phyloP scores from a whole-genome alignment of 2,888 invertebrate genomes.

The Drosophila helvetica region DNA sequence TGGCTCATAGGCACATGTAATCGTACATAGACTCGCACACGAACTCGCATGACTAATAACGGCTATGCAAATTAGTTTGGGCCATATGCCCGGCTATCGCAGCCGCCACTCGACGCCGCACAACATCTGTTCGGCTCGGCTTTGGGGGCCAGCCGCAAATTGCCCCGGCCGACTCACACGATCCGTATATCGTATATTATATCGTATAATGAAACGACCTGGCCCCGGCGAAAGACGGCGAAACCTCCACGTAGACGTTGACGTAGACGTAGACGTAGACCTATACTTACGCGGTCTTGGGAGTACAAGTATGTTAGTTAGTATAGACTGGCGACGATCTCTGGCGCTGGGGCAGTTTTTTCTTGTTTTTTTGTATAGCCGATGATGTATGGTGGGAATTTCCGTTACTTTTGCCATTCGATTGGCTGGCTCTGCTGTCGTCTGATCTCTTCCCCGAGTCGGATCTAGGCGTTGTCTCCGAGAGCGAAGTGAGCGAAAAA shows the following conservation, averaged over 20 bases:
- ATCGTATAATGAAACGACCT: conserved; percentile 15
- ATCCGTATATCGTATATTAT: conserved; percentile 23
- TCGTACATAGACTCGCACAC: neutral
- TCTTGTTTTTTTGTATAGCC: conserved; percentile 51
- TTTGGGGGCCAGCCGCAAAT: conserved; percentile 13
- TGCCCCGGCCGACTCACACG: conserved; percentile 4
- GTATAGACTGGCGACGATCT: conserved; percentile 28
- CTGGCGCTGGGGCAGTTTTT: conserved; percentile 10
- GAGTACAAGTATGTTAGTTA: neutral
- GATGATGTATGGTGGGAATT: conserved; percentile 76
- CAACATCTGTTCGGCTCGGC: conserved; percentile 57
- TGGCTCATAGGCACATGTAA: conserved; percentile 20
- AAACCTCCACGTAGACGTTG: conserved; percentile 6
- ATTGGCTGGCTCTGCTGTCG: conserved; percentile 27
- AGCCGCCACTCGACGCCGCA: conserved; percentile 33
- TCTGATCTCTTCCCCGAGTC: conserved; percentile 25
- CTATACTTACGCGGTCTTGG: neutral
- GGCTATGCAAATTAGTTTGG: conserved; percentile 60
- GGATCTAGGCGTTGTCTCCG: conserved; percentile 27
- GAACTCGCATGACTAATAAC: conserved; percentile 54
- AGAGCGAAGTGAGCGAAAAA: conserved; percentile 13
- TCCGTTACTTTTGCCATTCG: conserved; percentile 58
- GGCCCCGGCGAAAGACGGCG: conserved; percentile 16
- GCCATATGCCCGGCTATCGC: conserved; percentile 56
- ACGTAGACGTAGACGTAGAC: neutral